phyloP scores from a whole-genome alignment of 2,797 vertebrate genomes.

The Oryzias dopingdopingensis region DNA sequence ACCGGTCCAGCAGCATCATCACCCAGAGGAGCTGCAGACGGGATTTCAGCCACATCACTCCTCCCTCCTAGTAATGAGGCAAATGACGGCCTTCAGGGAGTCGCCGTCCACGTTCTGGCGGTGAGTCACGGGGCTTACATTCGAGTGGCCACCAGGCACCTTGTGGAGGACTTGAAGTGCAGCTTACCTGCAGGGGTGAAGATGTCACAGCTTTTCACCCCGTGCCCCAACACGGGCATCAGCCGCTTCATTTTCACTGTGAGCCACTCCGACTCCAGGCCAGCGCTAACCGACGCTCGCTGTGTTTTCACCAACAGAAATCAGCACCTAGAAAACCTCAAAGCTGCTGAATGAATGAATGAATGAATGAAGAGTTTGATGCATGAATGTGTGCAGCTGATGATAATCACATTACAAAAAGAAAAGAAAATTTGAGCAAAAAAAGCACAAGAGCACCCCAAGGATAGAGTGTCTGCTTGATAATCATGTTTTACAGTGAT shows the following conservation, averaged over 20 bases:
- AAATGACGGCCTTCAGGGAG: slow-evolving; percentile 23
- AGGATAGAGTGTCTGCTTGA: neutral
- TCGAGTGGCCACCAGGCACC: slow-evolving; percentile 82
- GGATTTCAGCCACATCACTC: neutral
- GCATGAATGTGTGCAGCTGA: neutral
- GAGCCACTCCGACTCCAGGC: slow-evolving; percentile 41
- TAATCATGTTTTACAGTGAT: slow-evolving; percentile 22
- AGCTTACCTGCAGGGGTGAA: slow-evolving; percentile 76
- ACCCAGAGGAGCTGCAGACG: neutral
- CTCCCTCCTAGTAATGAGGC: slow-evolving; percentile 27
- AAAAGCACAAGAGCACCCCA: neutral
- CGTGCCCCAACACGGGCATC: slow-evolving; percentile 92
- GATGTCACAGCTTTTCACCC: slow-evolving; percentile 79
- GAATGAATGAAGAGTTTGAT: no score
- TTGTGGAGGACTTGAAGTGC: slow-evolving; percentile 85
- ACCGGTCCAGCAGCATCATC: neutral
- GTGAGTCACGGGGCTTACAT: slow-evolving; percentile 96
- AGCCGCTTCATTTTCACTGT: slow-evolving; percentile 85
- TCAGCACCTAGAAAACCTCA: slow-evolving; percentile 77
- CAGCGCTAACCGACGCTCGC: slow-evolving; percentile 63
- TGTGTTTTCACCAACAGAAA: slow-evolving; percentile 91
- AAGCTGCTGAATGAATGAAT: slow-evolving; percentile 32
- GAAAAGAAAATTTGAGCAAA: neutral
- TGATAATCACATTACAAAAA: neutral
- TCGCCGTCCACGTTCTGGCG: slow-evolving; percentile 79